Percentiles rank a stretch among this genome's conserved stretches.
Evolutionary conservation across 2,113 vertebrate genomes (phyloP).

Genomic region (Hyla sarda): DNA sequence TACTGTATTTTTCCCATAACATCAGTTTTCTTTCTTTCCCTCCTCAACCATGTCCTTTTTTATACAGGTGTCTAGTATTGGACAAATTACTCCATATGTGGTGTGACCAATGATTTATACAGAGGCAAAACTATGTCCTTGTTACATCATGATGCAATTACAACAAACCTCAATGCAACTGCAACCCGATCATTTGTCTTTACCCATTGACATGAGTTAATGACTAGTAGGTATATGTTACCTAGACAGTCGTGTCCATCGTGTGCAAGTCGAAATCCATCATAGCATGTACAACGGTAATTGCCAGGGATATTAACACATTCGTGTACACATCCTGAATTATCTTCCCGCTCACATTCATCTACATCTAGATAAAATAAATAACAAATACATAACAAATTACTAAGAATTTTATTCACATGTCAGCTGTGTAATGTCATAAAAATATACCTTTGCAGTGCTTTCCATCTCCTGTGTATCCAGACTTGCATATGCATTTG

Average conservation of each 20-base stretch:
- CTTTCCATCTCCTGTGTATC: constrained; percentile 94
- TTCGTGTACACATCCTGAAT: constrained; percentile 94
- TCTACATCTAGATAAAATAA: constrained; percentile 83
- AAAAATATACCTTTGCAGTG: constrained; percentile 92
- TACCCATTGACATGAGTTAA: too few species aligned
- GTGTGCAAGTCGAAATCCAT: constrained; percentile 93
- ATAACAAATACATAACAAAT: neutral
- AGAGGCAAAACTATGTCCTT: too few species aligned
- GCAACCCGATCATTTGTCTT: too few species aligned
- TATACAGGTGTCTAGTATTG: too few species aligned
- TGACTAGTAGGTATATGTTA: constrained; percentile 59
- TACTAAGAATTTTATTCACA: neutral
- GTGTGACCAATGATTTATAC: too few species aligned
- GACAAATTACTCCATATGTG: too few species aligned
- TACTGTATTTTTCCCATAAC: too few species aligned
- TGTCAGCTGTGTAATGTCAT: too few species aligned
- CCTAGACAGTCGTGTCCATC: constrained; percentile 97
- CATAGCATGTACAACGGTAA: constrained; percentile 96
- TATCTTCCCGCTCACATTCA: constrained; percentile 92
- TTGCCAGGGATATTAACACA: constrained; percentile 98
- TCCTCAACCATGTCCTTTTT: too few species aligned
- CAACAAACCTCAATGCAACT: too few species aligned
- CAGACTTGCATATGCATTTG: constrained; percentile 86
- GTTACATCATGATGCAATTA: too few species aligned
- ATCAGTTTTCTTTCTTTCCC: too few species aligned